Evolutionary conservation across 2,113 vertebrate species (phyloP).

Genomic region (Vidua macroura): DNA sequence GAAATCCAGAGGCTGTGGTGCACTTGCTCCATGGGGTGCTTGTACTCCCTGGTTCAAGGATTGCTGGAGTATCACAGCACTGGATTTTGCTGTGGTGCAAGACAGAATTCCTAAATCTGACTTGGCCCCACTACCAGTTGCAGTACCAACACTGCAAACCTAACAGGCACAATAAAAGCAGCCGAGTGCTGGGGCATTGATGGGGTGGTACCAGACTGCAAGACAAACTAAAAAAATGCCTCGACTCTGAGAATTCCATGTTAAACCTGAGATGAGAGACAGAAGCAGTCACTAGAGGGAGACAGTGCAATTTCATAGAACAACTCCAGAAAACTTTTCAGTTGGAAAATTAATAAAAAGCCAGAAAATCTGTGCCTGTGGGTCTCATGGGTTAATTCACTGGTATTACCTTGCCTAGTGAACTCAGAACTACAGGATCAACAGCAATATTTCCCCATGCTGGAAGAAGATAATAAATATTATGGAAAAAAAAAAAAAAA

Average conservation of each 20-base stretch:
- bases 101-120: neutral
- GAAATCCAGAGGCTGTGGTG: neutral
- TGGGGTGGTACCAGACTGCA: neutral
- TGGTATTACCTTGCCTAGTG: neutral
- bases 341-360: neutral
- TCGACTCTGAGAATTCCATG: neutral
- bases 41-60: neutral
- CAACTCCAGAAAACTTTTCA: neutral
- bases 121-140: neutral
- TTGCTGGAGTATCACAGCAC: neutral
- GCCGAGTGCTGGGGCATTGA: neutral
- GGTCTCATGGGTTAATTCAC: neutral
- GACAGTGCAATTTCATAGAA: constrained; percentile 8
- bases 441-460: neutral
- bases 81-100: neutral
- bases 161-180: neutral
- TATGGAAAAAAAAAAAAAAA: neutral
- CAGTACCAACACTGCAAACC: neutral
- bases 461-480: neutral
- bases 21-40: neutral
- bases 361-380: neutral
- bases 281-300: constrained; percentile 43
- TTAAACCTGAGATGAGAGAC: neutral
- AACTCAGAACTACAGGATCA: neutral
- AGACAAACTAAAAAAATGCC: neutral